phyloP scores from a whole-genome alignment of 1,140 invertebrate species.

The Leucophenga varia region DNA sequence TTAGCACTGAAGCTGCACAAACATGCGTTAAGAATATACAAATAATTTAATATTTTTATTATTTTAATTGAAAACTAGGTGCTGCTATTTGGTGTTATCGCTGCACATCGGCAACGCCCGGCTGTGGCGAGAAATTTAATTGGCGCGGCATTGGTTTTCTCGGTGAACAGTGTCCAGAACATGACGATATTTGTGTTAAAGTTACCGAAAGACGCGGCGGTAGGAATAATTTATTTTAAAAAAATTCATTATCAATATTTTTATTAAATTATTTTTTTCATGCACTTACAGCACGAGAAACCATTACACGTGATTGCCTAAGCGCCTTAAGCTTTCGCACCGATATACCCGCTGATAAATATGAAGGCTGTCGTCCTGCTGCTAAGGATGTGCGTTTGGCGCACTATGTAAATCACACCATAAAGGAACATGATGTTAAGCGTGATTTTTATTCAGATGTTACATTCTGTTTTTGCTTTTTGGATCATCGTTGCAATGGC shows the following conservation, averaged over 20 bases:
- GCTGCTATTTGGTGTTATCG: conserved; percentile 79
- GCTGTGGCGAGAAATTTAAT: conserved; percentile 81
- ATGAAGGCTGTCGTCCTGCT: conserved; percentile 83
- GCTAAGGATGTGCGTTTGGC: conserved; percentile 76
- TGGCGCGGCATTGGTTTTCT: conserved; percentile 69
- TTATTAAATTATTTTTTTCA: conserved; percentile 14
- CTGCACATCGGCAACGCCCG: conserved; percentile 85
- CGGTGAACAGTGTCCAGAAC: conserved; percentile 77
- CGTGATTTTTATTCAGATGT: conserved; percentile 81
- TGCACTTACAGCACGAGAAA: conserved; percentile 69
- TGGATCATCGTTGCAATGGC: conserved; percentile 84
- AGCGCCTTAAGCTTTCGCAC: conserved; percentile 76
- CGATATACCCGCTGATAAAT: conserved; percentile 89
- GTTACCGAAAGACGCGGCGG: conserved; percentile 85
- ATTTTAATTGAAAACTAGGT: conserved; percentile 42
- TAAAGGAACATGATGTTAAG: conserved; percentile 82
- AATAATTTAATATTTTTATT: too few relatives aligned
- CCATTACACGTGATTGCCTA: conserved; percentile 83
- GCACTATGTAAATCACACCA: conserved; percentile 85
- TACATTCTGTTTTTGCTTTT: conserved; percentile 88
- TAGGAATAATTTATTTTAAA: conserved; percentile 52
- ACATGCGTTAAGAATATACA: conserved; percentile 1
- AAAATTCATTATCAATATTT: not conserved
- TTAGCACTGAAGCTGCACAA: too few relatives aligned
- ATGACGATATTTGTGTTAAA: conserved; percentile 88